Base-by-base conservation (phyloP, 1,140 invertebrate genomes). In the Zaprionus ornatus region DNA sequence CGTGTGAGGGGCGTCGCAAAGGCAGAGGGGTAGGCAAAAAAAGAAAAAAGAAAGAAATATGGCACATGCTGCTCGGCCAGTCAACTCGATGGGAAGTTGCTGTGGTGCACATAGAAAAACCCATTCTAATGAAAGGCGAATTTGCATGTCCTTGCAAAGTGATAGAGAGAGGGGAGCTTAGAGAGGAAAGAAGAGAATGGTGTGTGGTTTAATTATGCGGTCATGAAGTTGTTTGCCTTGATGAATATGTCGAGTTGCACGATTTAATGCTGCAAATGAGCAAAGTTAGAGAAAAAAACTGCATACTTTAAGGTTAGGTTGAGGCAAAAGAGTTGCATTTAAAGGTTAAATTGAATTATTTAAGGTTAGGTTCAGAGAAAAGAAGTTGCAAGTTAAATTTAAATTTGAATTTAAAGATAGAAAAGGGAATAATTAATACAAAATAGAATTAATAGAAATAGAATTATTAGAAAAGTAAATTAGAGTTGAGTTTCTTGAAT, bases 51-150 rank as follows among this genome's bases (percentile, higher is more conserved):
- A 50, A 35, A 50, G 10, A 40, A 68, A 66, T 74, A 45, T 78
- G 76, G 69, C 66, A 80, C 73, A 74, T 76, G 54, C 45, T 19
- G 45, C 45, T 52, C 72, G 84, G 83, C 70, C 82, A 88, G 77
- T 87, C 84, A 87, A 87, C 83, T 83, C 55, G 37, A 54, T 48
- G 64, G 52, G 52, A 68, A 86, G 74, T 82, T 82, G 37, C 19
- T 74, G 67, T 60, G 42, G 4, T 35, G 61, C 7, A 32, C 27
- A 32, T 21, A 4, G 32, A 61, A 69, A 80, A 76, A 74, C 61
- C 52, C 59, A 19, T 64, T 54, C 42, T 64, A 82, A 77, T 80
- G 79, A 63, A 60, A 57, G 40, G 29, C 42, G 56, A 74, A 81
- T 72, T 69, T 75, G 29, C 37, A 67, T 70, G 83, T 23, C 68